A percentile compares a stretch with the other conserved stretches of the same genome.
phyloP scores from a whole-genome alignment of 2,888 invertebrate genomes.

The Autographa gamma region DNA sequence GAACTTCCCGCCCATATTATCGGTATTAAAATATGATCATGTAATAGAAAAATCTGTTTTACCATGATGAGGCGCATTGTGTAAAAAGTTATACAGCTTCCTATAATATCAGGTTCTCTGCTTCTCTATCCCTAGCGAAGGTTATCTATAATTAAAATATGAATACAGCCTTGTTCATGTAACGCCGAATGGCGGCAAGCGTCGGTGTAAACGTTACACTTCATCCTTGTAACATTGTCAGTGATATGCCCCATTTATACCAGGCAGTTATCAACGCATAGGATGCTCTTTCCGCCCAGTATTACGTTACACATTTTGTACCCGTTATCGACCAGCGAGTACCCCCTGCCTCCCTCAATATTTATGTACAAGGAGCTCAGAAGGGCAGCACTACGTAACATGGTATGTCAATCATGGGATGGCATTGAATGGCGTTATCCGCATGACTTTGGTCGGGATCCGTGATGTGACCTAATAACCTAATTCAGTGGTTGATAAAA shows the following conservation, averaged over 20 bases:
- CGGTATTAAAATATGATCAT: too few relatives aligned
- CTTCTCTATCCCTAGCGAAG: not conserved
- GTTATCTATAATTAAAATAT: conserved; percentile 4
- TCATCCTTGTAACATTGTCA: conserved; percentile 78
- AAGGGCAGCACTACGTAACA: conserved; percentile 22
- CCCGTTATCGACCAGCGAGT: conserved; percentile 34
- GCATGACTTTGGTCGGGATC: conserved; percentile 64
- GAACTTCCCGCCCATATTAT: too few relatives aligned
- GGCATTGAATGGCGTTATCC: conserved; percentile 42
- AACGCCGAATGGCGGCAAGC: not conserved
- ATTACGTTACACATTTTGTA: conserved; percentile 53
- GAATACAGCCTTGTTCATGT: conserved; percentile 7
- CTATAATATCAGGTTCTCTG: not conserved
- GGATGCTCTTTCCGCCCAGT: conserved; percentile 73
- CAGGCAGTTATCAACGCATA: conserved; percentile 76
- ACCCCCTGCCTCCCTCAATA: conserved; percentile 42
- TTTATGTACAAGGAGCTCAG: conserved; percentile 27
- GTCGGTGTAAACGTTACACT: conserved; percentile 31
- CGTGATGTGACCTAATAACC: conserved; percentile 41
- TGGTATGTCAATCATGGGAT: conserved; percentile 21
- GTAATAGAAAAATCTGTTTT: too few relatives aligned
- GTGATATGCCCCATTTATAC: conserved; percentile 80
- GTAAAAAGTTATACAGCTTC: not conserved
- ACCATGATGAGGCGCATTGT: not conserved
- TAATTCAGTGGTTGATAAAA: conserved; percentile 10